Conservation (phyloP, 2,113 vertebrate species). For the Plestiodon gilberti region DNA sequence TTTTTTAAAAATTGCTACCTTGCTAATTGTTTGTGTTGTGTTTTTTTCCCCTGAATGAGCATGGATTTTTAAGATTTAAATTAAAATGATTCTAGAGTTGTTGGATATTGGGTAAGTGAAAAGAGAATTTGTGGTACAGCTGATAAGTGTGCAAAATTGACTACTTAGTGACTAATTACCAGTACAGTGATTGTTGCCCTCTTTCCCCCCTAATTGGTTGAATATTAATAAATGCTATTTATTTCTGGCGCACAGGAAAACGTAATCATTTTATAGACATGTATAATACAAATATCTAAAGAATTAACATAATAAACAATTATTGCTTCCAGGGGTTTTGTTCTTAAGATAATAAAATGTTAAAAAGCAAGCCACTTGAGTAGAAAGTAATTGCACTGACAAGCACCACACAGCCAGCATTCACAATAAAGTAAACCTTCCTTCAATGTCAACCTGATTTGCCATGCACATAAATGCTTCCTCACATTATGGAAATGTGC, state of each 20-base stretch:
- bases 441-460: constrained; percentile 79
- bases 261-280: constrained; percentile 77
- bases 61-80: constrained; percentile 44
- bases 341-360: constrained; percentile 88
- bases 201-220: constrained; percentile 67
- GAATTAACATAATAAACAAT: constrained; percentile 91
- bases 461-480: constrained; percentile 74
- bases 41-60: constrained; percentile 44
- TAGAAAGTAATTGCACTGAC: constrained; percentile 82
- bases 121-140: constrained; percentile 51
- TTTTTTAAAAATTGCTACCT: constrained; percentile 42
- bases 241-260: constrained; percentile 74
- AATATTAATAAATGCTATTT: constrained; percentile 79
- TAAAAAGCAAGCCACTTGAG: constrained; percentile 84
- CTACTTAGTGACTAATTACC: constrained; percentile 77
- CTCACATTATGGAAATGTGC: constrained; percentile 82
- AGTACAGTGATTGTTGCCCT: constrained; percentile 51
- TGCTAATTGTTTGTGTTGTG: constrained; percentile 53
- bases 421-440: constrained; percentile 77
- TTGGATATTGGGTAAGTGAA: constrained; percentile 55
- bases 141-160: constrained; percentile 55
- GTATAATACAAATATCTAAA: constrained; percentile 73
- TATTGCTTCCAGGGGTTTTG: constrained; percentile 90
- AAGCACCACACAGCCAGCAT: constrained; percentile 74
- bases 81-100: constrained; percentile 50